A percentile compares a stretch with the other conserved stretches of the same genome.
phyloP scores from a whole-genome alignment of 2,797 vertebrate genomes.

The Phalanger gymnotis region DNA sequence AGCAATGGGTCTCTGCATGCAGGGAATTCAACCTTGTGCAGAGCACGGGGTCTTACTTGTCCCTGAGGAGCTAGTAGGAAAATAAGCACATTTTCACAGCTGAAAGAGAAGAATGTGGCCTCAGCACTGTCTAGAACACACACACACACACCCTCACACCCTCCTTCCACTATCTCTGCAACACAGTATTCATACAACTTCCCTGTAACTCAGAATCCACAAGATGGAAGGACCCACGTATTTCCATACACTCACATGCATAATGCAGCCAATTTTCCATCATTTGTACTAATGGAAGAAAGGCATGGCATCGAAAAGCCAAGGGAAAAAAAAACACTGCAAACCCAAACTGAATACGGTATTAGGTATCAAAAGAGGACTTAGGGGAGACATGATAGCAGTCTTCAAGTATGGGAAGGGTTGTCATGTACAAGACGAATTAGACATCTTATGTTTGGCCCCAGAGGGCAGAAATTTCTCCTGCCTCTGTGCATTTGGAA shows the following conservation, averaged over 20 bases:
- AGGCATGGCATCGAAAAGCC: not conserved
- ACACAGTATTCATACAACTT: not conserved
- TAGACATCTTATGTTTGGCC: not conserved
- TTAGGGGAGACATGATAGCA: not conserved
- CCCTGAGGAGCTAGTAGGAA: conserved; percentile 65
- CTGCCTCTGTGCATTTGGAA: not conserved
- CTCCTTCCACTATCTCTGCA: not conserved
- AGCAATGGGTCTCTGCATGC: conserved; percentile 75
- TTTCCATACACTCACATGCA: not conserved
- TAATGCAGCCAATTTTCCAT: not conserved
- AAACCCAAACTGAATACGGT: too few species aligned
- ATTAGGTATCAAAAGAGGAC: not conserved
- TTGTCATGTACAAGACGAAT: not conserved
- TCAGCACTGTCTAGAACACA: conserved; percentile 19
- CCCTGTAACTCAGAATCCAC: not conserved
- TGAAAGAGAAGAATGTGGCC: conserved; percentile 41
- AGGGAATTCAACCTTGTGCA: conserved; percentile 72
- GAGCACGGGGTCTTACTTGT: conserved; percentile 51
- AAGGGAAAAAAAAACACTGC: not conserved
- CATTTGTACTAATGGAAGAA: not conserved
- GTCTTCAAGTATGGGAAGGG: not conserved
- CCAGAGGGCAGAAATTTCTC: not conserved
- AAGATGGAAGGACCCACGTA: rapidly evolving
- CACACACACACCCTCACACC: not conserved
- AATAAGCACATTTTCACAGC: conserved; percentile 61